These are phyloP conservation scores for Drosophila littoralis DNA, from an alignment of 1,140 invertebrate species.

Conservation along the genomic window DNA sequence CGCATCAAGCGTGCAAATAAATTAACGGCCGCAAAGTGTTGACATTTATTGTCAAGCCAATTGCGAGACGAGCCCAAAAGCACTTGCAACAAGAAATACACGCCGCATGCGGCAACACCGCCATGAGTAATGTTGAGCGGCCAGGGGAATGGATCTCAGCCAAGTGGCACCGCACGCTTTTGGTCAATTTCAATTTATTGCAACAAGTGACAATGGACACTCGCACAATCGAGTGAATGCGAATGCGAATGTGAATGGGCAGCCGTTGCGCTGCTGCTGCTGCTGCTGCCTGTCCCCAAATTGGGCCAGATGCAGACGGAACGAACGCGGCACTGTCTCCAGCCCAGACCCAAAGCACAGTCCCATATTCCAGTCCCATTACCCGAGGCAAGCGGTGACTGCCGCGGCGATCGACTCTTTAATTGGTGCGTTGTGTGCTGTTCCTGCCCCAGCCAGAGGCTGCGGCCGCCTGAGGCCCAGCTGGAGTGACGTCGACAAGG, in stretches of 20 bases:
- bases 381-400: neutral
- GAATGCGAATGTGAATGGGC: constrained; percentile 16
- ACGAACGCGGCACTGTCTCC: constrained; percentile 1
- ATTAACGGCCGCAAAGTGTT: constrained; percentile 52
- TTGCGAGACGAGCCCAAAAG: constrained; percentile 12
- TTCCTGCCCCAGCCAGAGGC: neutral
- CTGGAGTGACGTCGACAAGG: constrained; percentile 50
- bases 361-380: neutral
- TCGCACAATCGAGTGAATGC: constrained; percentile 42
- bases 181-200: constrained; percentile 53
- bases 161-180: constrained; percentile 43
- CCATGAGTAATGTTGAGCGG: constrained; percentile 2
- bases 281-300: constrained; percentile 22
- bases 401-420: constrained; percentile 42
- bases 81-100: constrained; percentile 44
- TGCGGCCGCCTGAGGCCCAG: neutral
- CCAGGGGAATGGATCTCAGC: neutral
- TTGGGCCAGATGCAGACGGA: constrained; percentile 25
- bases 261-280: neutral
- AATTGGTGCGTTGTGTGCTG: constrained; percentile 42
- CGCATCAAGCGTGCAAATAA: constrained; percentile 49
- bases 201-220: constrained; percentile 51
- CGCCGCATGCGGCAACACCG: constrained; percentile 12
- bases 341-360: neutral
- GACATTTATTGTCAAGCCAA: constrained; percentile 52